Conservation (phyloP, 2,113 vertebrate genomes). For the Hucho hucho region DNA sequence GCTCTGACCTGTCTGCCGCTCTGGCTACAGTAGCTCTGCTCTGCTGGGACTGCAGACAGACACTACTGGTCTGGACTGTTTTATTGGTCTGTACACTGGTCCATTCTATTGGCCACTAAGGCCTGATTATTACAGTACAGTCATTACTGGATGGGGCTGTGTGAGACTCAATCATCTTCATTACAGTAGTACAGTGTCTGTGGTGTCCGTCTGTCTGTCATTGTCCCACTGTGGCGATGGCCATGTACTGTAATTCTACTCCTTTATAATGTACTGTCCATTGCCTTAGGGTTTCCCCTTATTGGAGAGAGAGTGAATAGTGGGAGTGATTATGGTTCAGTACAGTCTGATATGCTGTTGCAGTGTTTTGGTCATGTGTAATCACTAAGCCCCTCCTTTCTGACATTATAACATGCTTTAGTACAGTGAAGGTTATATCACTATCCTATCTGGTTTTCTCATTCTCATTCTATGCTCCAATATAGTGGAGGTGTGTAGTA, state of each 20-base stretch:
- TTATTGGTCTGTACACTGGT: conserved; percentile 47
- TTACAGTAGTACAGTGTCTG: neutral
- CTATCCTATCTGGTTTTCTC: neutral
- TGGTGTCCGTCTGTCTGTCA: neutral
- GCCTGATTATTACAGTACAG: conserved; percentile 49
- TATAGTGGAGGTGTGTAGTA: neutral
- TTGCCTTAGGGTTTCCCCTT: neutral
- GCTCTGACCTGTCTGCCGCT: conserved; percentile 34
- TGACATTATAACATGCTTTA: neutral
- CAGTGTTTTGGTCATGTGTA: neutral
- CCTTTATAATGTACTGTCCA: neutral
- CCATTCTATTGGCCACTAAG: conserved; percentile 46
- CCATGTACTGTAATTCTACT: neutral
- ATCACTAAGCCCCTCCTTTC: neutral
- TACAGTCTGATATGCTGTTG: neutral
- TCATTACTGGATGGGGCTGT: conserved; percentile 40
- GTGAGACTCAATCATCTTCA: neutral
- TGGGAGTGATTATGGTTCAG: too few relatives aligned
- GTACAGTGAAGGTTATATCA: neutral
- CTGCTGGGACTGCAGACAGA: conserved; percentile 46
- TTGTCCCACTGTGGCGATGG: neutral
- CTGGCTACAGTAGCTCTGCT: neutral
- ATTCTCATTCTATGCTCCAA: neutral
- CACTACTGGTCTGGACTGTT: conserved; percentile 27
- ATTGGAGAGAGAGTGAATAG: neutral